Evolutionary conservation across 2,113 vertebrate genomes (phyloP).

Genomic region (Leiothrix lutea): DNA sequence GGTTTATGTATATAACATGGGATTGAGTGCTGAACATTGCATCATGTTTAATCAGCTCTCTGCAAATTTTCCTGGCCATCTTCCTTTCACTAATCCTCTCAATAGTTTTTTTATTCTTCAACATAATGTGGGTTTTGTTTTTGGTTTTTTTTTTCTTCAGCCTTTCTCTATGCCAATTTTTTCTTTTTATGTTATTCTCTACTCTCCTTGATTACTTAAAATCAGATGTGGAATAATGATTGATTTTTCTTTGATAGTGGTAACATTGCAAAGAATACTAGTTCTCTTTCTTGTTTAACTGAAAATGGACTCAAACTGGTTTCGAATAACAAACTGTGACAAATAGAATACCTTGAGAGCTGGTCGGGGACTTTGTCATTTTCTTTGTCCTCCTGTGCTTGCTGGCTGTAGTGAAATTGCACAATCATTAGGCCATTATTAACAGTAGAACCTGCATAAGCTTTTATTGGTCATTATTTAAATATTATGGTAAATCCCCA

Average conservation of each 20-base stretch:
- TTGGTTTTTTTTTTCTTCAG: neutral
- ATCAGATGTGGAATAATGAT: neutral
- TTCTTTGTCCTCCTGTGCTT: slow-evolving; percentile 60
- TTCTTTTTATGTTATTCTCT: neutral
- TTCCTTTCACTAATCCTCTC: neutral
- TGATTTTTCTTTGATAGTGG: neutral
- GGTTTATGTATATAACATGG: neutral
- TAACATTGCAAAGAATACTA: neutral
- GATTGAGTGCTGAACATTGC: neutral
- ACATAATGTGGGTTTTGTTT: neutral
- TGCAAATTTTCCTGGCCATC: neutral
- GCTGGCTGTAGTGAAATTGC: slow-evolving; percentile 57
- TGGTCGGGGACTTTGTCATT: slow-evolving; percentile 45
- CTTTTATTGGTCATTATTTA: neutral
- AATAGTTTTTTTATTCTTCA: neutral
- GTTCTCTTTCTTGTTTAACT: neutral
- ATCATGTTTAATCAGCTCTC: neutral
- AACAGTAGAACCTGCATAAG: neutral
- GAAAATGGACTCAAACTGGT: neutral
- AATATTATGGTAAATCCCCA: neutral
- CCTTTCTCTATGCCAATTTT: neutral
- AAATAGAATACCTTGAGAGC: slow-evolving; percentile 55
- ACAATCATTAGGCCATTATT: slow-evolving; percentile 24
- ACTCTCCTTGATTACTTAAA: neutral
- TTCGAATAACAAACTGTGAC: neutral